These are phyloP conservation scores for Enteromius afrohamiltoni DNA, from an alignment of 2,797 vertebrate genomes.

Conservation along the genomic window DNA sequence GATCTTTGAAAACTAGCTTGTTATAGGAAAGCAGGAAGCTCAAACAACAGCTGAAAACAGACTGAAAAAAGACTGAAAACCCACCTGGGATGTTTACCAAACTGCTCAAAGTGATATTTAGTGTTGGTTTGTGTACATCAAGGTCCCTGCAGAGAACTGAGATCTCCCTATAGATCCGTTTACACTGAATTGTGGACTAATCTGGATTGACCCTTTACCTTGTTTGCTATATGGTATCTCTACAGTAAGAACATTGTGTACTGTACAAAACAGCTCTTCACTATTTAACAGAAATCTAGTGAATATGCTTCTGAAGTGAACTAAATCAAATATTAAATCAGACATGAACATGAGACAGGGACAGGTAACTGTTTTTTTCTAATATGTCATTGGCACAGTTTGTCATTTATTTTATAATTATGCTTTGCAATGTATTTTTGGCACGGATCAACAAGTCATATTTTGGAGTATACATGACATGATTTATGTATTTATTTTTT, in stretches of 20 bases:
- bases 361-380: too few relatives aligned
- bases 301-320: neutral
- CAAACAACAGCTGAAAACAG: neutral
- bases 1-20: neutral
- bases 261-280: neutral
- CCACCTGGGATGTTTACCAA: neutral
- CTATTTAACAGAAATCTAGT: neutral
- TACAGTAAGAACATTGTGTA: neutral
- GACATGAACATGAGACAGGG: neutral
- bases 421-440: neutral
- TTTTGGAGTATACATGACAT: neutral
- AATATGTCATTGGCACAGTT: neutral
- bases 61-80: neutral
- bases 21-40: neutral
- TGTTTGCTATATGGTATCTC: neutral
- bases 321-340: neutral
- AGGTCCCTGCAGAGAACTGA: constrained; percentile 3
- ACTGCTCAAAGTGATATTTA: neutral
- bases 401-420: neutral
- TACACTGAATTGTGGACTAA: neutral
- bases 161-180: neutral
- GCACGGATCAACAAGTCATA: neutral
- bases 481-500: neutral
- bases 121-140: constrained; percentile 4
- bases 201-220: neutral